Evolutionary conservation across 2,797 vertebrate species (phyloP), one percentile per base, ranked within the genome.

Genomic region (Macrochelys suwanniensis): DNA sequence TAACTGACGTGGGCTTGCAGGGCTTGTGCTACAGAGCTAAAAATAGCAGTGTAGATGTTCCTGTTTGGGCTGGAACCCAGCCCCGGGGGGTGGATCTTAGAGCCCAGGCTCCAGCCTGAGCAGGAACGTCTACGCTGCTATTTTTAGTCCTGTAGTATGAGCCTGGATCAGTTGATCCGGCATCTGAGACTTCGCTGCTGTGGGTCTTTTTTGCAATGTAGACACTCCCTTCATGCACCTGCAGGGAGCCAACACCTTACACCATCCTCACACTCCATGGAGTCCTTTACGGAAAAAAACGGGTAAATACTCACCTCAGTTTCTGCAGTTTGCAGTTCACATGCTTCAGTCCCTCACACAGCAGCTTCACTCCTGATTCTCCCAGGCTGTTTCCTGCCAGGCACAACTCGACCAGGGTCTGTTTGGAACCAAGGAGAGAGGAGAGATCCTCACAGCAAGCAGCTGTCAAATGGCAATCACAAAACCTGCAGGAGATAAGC

Each of bases 381-480:
- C 95, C 96, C 87, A 97, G 45, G 25, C 91, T 50, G 5, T 97
- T 97, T 49, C 88, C 92, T 17, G 94, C 96, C 16, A 97, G 3
- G 54, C 93, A 89, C 50, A 97, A 95, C 71, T 92, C 93, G 49
- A 83, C 96, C 92, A 97, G 85, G 11, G 84, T 90, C 11, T 53
- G 33, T 49, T 8, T 95, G 89, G 61, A 79, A 61, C 80, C 90
- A 77, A 97, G 82, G 25, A 95, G 84, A 0, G 76, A 59, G 0
- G 93, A 87, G 0, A 97, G 89, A 82, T 96, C 96, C 71, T 84
- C 84, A 85, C 96, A 97, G 8, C 88, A 90, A 1, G 42, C 90
- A 1, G 89, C 84, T 5, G 95, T 96, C 90, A 97, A 96, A 7
- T 81, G 76, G 80, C 97, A 97, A 42, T 85, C 88, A 74, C 95